Percentiles rank a stretch among this genome's conserved stretches.
phyloP scores from a whole-genome alignment of 2,888 invertebrate species.

The Hydrotaea diabolus region DNA sequence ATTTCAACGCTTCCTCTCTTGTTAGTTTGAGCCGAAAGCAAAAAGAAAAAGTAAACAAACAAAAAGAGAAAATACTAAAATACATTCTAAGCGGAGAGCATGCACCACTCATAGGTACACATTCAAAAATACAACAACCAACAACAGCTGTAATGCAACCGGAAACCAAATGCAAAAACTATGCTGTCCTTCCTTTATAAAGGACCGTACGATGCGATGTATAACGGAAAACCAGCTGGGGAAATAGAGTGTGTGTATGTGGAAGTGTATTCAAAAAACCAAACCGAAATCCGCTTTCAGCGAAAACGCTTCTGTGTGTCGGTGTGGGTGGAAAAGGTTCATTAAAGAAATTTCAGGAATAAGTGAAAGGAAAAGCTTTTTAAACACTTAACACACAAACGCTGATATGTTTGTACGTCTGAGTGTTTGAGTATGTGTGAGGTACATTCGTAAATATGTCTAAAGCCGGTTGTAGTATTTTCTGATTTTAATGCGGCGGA shows the following conservation, averaged over 20 bases:
- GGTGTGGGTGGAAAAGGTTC: slow-evolving; percentile 24
- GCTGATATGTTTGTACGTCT: background rate
- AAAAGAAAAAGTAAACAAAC: slow-evolving; percentile 3
- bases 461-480: slow-evolving; percentile 8
- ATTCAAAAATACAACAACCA: background rate
- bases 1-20: background rate
- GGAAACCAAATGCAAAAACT: slow-evolving; percentile 55
- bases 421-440: background rate
- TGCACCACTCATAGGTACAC: background rate
- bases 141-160: slow-evolving; percentile 62
- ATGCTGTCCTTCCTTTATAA: slow-evolving; percentile 40
- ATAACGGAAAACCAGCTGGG: slow-evolving; percentile 1
- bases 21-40: background rate
- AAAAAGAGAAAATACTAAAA: slow-evolving; percentile 26
- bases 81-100: background rate
- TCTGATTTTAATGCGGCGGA: background rate
- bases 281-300: slow-evolving; percentile 52
- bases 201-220: slow-evolving; percentile 6
- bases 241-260: background rate
- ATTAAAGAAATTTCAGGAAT: slow-evolving; percentile 18
- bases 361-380: slow-evolving; percentile 32
- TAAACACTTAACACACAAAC: slow-evolving; percentile 17
- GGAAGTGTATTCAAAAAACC: background rate
- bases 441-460: background rate
- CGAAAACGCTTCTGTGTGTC: background rate